Percentiles rank a stretch among this genome's conserved stretches.
Evolutionary conservation across 2,797 vertebrate species (phyloP).

Genomic region (Saxicola maurus): DNA sequence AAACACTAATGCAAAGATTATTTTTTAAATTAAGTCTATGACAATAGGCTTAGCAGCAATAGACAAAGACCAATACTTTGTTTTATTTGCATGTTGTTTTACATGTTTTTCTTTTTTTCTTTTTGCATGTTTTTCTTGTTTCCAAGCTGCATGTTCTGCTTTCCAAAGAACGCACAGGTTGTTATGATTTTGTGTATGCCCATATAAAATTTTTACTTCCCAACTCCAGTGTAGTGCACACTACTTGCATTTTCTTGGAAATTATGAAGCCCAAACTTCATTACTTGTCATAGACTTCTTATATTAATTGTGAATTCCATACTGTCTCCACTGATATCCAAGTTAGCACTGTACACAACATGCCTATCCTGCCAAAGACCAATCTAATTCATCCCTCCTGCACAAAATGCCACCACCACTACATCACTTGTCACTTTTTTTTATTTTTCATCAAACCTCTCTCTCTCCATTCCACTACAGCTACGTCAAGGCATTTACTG

Average conservation of each 20-base stretch:
- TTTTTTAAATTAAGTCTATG: not conserved
- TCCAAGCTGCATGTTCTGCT: not conserved
- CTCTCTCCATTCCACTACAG: not conserved
- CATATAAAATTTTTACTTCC: not conserved
- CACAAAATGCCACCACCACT: not conserved
- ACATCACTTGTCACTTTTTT: not conserved
- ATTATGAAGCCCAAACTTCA: not conserved
- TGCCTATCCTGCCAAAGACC: not conserved
- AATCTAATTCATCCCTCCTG: not conserved
- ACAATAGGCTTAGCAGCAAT: not conserved
- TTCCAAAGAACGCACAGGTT: not conserved
- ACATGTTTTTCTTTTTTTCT: not conserved
- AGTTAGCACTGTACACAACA: not conserved
- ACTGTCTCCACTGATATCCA: not conserved
- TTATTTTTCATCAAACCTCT: not conserved
- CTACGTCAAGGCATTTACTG: not conserved
- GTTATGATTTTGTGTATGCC: not conserved
- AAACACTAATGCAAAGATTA: not conserved
- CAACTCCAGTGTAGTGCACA: not conserved
- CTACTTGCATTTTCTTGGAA: not conserved
- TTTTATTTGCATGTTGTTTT: not conserved
- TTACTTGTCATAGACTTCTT: not conserved
- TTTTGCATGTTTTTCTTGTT: not conserved
- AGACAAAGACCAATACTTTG: not conserved
- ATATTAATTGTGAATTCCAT: not conserved